Evolutionary conservation across 30 jellyfish, hydroid and myxozoan species (phyloP).

Genomic region (Turritopsis dohrnii): DNA sequence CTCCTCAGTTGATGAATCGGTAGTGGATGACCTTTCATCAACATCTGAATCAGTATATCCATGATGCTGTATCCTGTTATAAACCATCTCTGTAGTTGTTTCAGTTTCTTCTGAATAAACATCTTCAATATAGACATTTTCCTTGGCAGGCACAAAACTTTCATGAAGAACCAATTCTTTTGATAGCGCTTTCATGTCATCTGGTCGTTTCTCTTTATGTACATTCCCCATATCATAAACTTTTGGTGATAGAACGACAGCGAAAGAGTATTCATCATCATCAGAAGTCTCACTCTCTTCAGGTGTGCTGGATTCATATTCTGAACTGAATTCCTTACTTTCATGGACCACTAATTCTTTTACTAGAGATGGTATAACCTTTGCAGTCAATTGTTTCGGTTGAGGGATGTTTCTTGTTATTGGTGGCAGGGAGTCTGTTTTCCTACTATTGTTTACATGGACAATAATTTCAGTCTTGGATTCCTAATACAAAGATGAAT

Average conservation of each 20-base stretch:
- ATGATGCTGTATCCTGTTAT: not conserved
- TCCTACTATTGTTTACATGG: not conserved
- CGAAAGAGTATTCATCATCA: constrained; percentile 1
- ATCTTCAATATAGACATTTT: not conserved
- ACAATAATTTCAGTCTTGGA: not conserved
- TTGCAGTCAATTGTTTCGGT: not conserved
- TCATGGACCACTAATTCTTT: not conserved
- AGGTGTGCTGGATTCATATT: not conserved
- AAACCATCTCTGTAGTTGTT: not conserved
- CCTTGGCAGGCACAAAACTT: constrained; percentile 7
- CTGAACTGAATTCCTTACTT: constrained; percentile 5
- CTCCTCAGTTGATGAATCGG: constrained; percentile 8
- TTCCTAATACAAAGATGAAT: not conserved
- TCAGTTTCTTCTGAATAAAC: constrained; percentile 9
- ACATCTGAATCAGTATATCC: not conserved
- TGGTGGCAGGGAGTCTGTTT: not conserved
- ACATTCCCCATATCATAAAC: not conserved
- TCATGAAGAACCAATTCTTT: constrained; percentile 27
- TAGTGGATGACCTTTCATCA: not conserved
- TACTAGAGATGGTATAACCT: not conserved
- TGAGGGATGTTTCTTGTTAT: not conserved
- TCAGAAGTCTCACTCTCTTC: not conserved
- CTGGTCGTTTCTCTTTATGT: not conserved
- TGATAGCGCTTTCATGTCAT: not conserved
- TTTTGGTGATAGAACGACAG: constrained; percentile 1